A percentile compares a stretch with the other conserved stretches of the same genome.
Evolutionary conservation across 2,113 vertebrate species (phyloP).

Genomic region (Actenoides lindsayi): DNA sequence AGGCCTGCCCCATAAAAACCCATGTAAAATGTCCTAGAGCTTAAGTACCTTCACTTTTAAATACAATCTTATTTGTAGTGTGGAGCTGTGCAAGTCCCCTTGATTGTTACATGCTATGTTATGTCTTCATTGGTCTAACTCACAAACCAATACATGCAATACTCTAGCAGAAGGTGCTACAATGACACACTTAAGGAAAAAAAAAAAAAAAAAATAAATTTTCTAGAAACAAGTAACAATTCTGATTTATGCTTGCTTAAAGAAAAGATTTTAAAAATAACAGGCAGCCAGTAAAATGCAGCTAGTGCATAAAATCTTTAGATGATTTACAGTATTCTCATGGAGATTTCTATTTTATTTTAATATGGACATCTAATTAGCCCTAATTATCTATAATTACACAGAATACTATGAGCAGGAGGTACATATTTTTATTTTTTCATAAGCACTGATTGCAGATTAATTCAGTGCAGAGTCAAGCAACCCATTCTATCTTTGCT

Average conservation of each 20-base stretch:
- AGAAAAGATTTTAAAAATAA: background rate
- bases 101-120: background rate
- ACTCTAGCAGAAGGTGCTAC: rapidly evolving
- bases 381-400: background rate
- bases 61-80: background rate
- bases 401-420: background rate
- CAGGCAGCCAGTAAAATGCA: background rate
- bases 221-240: background rate
- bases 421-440: background rate
- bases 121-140: background rate
- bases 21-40: background rate
- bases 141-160: background rate
- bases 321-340: background rate
- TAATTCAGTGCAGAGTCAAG: background rate
- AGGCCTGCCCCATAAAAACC: background rate
- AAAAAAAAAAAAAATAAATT: no score
- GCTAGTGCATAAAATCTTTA: background rate
- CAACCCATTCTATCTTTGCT: background rate
- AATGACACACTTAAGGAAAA: background rate
- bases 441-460: background rate
- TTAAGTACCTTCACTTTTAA: background rate
- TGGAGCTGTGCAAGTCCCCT: background rate
- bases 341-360: background rate
- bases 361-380: background rate
- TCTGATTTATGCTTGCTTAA: background rate